Evolutionary conservation across 2,797 vertebrate species (phyloP), one percentile per base, ranked within the genome.

Genomic region (Oreochromis grahami): DNA sequence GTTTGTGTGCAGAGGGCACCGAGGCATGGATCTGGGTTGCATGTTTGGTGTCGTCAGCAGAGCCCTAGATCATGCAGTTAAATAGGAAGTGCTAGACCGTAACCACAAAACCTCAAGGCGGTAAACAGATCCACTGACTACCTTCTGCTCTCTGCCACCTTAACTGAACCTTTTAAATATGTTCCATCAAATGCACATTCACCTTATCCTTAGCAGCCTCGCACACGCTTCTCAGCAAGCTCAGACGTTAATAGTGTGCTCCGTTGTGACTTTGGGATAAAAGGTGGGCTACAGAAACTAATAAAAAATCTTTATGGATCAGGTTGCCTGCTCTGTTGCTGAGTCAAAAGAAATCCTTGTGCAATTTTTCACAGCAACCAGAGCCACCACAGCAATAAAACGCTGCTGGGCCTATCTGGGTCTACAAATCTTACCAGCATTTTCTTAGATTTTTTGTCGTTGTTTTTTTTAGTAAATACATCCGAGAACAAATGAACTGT

Each of bases 61-160:
- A 89, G 87, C 79, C 79, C 88, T 84, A 87, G 86, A 92, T 92
- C 89, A 89, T 88, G 82, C 90, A 84, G 90, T 87, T 92, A 92
- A 94, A 91, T 87, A 82, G 89, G 74, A 92, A 92, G 86, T 90
- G 85, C 85, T 88, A 84, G 89, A 89, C 92, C 89, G 77, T 87
- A 88, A 89, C 93, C 93, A 84, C 92, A 87, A 93, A 93, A 92
- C 92, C 93, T 86, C 85, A 93, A 91, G 85, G 91, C 86, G 87
- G 88, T 93, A 93, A 95, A 95, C 86, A 90, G 87, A 95, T 92
- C 87, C 88, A 88, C 82, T 80, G 86, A 88, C 86, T 87, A 83
- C 84, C 84, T 80, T 89, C 91, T 88, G 89, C 81, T 92, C 86
- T 83, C 70, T 36, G 82, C 63, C 87, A 90, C 93, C 92, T 92